Evolutionary conservation across 2,113 vertebrate genomes (phyloP).

Genomic region (Scartelaos histophorus): DNA sequence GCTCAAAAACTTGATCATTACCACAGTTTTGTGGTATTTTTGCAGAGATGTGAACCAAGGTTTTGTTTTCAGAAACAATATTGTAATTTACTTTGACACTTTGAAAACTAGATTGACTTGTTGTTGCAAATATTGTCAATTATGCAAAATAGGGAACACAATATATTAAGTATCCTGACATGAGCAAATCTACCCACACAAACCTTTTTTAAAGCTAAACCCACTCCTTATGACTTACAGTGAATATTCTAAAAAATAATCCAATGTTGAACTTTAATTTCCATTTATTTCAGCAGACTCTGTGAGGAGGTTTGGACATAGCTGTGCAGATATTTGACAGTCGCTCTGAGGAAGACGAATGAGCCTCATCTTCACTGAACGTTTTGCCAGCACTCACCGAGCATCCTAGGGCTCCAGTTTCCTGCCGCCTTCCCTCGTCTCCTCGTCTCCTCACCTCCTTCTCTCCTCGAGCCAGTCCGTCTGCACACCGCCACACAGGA

Average conservation of each 20-base stretch:
- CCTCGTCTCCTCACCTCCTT: slow-evolving; percentile 30
- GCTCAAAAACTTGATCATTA: background rate
- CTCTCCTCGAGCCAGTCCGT: slow-evolving; percentile 8
- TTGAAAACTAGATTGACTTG: background rate
- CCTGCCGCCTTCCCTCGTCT: slow-evolving; percentile 22
- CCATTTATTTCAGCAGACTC: slow-evolving; percentile 5
- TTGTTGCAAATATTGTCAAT: background rate
- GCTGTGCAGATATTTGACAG: slow-evolving; percentile 30
- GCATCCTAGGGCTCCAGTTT: slow-evolving; percentile 16
- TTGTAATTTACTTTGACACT: background rate
- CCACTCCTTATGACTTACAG: background rate
- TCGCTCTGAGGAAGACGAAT: slow-evolving; percentile 31
- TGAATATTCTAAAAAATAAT: background rate
- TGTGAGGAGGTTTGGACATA: slow-evolving; percentile 2
- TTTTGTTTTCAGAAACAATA: background rate
- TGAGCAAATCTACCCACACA: background rate
- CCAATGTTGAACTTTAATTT: background rate
- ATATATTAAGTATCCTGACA: background rate
- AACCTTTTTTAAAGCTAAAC: background rate
- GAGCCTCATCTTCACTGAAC: slow-evolving; percentile 28
- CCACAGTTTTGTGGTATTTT: background rate
- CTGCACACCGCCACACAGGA: slow-evolving; percentile 41
- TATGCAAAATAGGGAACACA: background rate
- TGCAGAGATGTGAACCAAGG: background rate
- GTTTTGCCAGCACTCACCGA: slow-evolving; percentile 27